phyloP scores from a whole-genome alignment of 2,113 vertebrate species.

The Himantopus leucocephalus region DNA sequence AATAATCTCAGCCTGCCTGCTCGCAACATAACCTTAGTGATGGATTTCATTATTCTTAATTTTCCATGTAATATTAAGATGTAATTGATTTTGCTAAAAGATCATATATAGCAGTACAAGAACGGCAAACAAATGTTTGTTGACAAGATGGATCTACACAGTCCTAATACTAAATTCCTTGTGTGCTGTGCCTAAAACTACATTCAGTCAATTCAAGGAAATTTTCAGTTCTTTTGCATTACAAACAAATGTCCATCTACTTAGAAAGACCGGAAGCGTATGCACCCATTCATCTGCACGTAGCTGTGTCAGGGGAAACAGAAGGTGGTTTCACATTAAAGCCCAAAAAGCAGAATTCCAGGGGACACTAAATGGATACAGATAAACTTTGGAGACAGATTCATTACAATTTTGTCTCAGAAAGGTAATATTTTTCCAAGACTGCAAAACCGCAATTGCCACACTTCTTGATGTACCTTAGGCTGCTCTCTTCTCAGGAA shows the following conservation, averaged over 20 bases:
- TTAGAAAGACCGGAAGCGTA: fast-evolving
- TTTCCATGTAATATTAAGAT: neutral
- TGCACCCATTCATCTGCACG: fast-evolving
- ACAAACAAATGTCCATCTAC: neutral
- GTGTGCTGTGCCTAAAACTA: neutral
- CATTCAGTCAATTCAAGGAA: neutral
- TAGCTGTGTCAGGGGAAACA: neutral
- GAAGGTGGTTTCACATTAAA: neutral
- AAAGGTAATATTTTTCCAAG: neutral
- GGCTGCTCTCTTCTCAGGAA: neutral
- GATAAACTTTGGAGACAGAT: neutral
- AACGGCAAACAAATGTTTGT: neutral
- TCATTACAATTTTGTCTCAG: neutral
- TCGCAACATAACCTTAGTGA: neutral
- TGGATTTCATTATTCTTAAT: neutral
- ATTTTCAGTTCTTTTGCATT: neutral
- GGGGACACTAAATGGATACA: neutral
- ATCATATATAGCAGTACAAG: neutral
- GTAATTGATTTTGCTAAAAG: neutral
- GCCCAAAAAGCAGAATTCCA: neutral
- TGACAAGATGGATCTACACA: neutral
- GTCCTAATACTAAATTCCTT: neutral
- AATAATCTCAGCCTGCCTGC: neutral
- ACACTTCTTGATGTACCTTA: neutral
- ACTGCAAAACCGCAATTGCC: no score